Conservation (phyloP, 2,888 invertebrate species). For the Rhyacophila evoluta region DNA sequence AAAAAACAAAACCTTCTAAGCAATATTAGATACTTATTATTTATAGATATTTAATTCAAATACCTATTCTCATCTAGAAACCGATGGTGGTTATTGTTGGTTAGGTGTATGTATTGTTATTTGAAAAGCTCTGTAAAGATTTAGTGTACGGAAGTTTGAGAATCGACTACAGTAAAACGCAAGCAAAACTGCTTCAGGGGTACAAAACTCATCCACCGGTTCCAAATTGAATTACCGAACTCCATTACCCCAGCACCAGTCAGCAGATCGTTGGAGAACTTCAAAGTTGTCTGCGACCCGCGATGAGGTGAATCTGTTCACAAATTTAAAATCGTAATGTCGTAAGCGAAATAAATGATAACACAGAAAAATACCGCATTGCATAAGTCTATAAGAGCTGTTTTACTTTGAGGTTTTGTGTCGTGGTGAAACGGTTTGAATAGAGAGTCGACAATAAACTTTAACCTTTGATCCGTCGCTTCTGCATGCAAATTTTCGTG, state of each 20-base stretch:
- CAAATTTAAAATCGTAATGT: not conserved
- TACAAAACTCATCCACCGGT: constrained; percentile 60
- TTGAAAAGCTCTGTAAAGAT: too few relatives aligned
- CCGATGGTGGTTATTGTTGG: too few relatives aligned
- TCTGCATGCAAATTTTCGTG: constrained; percentile 52
- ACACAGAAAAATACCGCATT: not conserved
- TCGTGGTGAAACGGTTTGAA: not conserved
- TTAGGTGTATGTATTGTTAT: too few relatives aligned
- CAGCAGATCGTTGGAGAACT: constrained; percentile 29
- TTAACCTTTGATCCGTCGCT: constrained; percentile 53
- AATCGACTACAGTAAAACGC: not conserved
- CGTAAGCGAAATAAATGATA: not conserved
- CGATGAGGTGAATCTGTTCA: constrained; percentile 38
- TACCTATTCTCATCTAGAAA: too few relatives aligned
- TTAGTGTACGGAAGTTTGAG: not conserved
- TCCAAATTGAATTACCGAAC: constrained; percentile 59
- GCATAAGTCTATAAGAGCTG: not conserved
- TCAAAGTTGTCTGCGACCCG: constrained; percentile 34
- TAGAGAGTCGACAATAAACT: constrained; percentile 19
- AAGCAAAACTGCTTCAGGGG: constrained; percentile 55
- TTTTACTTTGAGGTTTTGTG: not conserved
- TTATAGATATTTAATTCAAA: too few relatives aligned
- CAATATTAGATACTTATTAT: too few relatives aligned
- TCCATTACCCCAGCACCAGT: constrained; percentile 55
- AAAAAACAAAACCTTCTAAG: too few relatives aligned